Evolutionary conservation across 2,888 invertebrate genomes (phyloP).

Genomic region (Perdita meconis): DNA sequence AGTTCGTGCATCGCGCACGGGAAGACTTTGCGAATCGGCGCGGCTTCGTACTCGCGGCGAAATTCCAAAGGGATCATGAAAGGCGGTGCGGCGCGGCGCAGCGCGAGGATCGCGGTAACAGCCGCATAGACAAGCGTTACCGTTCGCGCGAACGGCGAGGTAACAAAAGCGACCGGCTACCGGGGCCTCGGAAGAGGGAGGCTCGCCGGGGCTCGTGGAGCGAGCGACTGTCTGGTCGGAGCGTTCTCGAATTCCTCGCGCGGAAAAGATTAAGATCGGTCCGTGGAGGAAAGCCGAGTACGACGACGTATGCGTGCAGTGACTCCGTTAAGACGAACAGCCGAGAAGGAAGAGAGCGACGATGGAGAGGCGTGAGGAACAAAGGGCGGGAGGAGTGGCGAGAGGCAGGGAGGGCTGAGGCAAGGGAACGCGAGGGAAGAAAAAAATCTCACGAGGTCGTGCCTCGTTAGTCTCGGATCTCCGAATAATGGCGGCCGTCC

Average conservation of each 20-base stretch:
- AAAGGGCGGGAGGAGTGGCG: conserved; percentile 1
- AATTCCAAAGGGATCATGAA: conserved; percentile 1
- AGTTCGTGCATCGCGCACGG: not conserved
- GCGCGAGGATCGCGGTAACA: conserved; percentile 12
- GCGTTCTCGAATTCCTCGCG: conserved; percentile 74
- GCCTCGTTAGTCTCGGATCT: conserved; percentile 70
- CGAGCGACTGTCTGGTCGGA: conserved; percentile 49
- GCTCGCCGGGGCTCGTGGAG: conserved; percentile 39
- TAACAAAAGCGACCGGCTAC: conserved; percentile 60
- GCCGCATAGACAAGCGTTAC: not conserved
- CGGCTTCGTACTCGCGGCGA: not conserved
- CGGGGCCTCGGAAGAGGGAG: conserved; percentile 45
- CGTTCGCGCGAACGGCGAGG: conserved; percentile 18
- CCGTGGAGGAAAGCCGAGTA: conserved; percentile 57
- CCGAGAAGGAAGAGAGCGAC: not conserved
- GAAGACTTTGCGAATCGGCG: not conserved
- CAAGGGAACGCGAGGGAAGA: conserved; percentile 24
- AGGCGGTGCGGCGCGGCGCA: not conserved
- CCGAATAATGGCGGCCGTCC: conserved; percentile 65
- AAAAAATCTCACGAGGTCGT: conserved; percentile 67
- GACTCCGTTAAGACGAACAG: conserved; percentile 56
- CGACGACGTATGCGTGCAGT: conserved; percentile 64
- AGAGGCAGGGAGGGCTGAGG: conserved; percentile 4
- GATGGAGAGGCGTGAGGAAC: conserved; percentile 3
- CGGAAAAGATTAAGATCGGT: conserved; percentile 75